A percentile compares a stretch with the other conserved stretches of the same genome.
Conservation (phyloP, 2,797 vertebrate species). For the Urophycis tenuis region DNA sequence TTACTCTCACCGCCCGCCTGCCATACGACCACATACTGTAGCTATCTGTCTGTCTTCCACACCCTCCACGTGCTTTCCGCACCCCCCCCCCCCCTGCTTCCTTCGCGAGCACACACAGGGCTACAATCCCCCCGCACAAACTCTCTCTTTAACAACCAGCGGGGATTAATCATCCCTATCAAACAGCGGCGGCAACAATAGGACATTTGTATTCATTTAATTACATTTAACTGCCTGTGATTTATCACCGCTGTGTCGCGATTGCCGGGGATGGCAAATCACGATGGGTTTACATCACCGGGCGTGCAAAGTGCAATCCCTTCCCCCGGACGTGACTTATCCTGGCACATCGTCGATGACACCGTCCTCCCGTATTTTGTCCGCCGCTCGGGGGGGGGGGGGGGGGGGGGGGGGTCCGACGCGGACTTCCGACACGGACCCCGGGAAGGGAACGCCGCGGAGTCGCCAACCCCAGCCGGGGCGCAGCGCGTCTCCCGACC, state of each 20-base stretch:
- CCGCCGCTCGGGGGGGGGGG: too few relatives aligned
- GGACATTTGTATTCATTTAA: conserved; percentile 1
- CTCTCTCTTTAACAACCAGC: neutral
- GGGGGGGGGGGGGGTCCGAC: too few relatives aligned
- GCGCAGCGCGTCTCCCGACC: too few relatives aligned
- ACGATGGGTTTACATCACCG: neutral
- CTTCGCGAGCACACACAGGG: neutral
- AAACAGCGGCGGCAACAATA: neutral
- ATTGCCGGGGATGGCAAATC: neutral
- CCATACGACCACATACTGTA: conserved; percentile 23
- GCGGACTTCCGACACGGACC: too few relatives aligned
- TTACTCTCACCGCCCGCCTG: conserved; percentile 8
- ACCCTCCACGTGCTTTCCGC: neutral
- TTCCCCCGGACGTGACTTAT: neutral
- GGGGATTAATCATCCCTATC: conserved; percentile 6
- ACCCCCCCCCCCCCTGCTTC: neutral
- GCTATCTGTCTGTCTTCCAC: conserved; percentile 7
- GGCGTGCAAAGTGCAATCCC: neutral
- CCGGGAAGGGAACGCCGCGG: too few relatives aligned
- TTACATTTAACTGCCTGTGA: neutral
- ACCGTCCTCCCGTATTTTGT: neutral
- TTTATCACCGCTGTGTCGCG: neutral
- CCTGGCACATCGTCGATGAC: neutral
- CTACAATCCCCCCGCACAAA: neutral
- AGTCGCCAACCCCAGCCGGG: too few relatives aligned